Conservation (phyloP, 2,113 vertebrate species). For the Otus sunia region DNA sequence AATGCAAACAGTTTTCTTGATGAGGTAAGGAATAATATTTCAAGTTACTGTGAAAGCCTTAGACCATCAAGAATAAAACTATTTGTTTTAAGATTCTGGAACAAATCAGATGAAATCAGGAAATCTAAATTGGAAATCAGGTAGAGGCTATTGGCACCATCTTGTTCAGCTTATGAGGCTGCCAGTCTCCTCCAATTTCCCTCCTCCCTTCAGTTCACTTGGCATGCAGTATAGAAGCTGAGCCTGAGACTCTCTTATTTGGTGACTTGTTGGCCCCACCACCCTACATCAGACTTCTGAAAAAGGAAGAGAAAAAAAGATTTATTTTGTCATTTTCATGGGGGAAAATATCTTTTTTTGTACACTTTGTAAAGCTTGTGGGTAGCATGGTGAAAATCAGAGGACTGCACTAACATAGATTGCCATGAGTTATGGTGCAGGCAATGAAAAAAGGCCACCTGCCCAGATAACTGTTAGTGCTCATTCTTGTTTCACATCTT, state of each 20-base stretch:
- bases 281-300: background rate
- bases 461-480: background rate
- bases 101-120: background rate
- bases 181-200: background rate
- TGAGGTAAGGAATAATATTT: background rate
- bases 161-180: background rate
- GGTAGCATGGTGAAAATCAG: background rate
- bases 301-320: background rate
- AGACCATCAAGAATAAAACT: background rate
- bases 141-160: background rate
- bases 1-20: background rate
- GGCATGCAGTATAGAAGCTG: background rate
- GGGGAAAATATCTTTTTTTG: background rate
- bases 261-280: background rate
- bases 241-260: background rate
- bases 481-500: background rate
- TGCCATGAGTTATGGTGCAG: fast-evolving
- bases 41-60: background rate
- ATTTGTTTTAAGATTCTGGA: background rate
- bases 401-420: background rate
- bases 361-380: background rate
- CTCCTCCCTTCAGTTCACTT: background rate
- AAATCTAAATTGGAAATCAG: background rate
- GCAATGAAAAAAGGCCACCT: background rate
- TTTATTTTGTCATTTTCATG: background rate